Evolutionary conservation across 2,797 vertebrate genomes (phyloP).

Genomic region (Falco naumanni): DNA sequence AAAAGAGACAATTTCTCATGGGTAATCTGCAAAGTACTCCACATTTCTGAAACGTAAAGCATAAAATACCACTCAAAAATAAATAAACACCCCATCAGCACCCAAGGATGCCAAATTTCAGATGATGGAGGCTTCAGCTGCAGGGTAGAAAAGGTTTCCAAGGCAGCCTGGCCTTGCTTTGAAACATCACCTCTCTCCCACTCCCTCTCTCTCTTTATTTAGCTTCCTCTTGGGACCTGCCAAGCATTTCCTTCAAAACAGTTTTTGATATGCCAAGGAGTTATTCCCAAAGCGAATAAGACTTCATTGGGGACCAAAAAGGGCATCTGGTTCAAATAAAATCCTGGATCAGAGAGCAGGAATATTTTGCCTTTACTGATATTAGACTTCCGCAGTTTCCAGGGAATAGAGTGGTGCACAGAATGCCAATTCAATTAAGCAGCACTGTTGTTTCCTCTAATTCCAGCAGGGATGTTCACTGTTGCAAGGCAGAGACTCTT

Average conservation of each 20-base stretch:
- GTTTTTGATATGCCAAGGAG: constrained; percentile 15
- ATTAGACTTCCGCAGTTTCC: neutral
- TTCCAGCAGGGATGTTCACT: neutral
- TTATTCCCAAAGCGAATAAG: constrained; percentile 12
- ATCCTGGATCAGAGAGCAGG: neutral
- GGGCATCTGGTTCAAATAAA: constrained; percentile 56
- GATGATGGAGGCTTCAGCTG: neutral
- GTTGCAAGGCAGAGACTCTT: constrained; percentile 7
- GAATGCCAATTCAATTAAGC: constrained; percentile 51
- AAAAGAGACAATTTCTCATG: neutral
- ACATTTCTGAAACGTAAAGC: neutral
- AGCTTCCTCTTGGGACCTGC: neutral
- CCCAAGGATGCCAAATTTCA: neutral
- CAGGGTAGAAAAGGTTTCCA: neutral
- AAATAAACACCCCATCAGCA: neutral
- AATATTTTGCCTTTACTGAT: constrained; percentile 28
- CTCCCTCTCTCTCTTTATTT: neutral
- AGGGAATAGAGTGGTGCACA: neutral
- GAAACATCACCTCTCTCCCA: constrained; percentile 7
- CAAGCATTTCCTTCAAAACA: constrained; percentile 15
- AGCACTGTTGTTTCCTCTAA: neutral
- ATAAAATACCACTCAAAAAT: neutral
- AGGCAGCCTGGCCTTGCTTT: neutral
- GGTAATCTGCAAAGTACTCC: neutral
- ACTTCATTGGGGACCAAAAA: constrained; percentile 1